Conservation (phyloP, 1,140 invertebrate species). For the Lutraria rhynchaena region DNA sequence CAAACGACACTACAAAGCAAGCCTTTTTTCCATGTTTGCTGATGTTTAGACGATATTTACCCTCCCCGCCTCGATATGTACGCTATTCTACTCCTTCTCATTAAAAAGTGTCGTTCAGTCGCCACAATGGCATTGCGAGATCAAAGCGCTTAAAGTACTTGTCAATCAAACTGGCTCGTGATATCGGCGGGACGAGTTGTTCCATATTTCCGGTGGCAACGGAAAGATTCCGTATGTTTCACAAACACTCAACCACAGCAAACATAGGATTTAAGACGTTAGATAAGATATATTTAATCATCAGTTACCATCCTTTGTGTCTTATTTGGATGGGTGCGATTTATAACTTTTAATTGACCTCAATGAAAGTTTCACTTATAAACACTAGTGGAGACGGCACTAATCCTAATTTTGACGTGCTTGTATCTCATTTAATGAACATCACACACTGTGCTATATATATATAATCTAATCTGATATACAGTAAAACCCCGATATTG, state of each 20-base stretch:
- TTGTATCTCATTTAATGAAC: too few species aligned
- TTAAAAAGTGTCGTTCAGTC: conserved; percentile 36
- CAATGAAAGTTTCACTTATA: too few species aligned
- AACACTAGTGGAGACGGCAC: too few species aligned
- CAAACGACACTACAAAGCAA: background rate
- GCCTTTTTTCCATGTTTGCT: conserved; percentile 41
- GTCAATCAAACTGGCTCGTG: conserved; percentile 47
- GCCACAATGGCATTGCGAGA: conserved; percentile 14
- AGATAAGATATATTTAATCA: conserved; percentile 27
- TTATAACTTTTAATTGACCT: background rate
- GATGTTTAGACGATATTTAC: conserved; percentile 47
- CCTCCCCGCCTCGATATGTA: conserved; percentile 41
- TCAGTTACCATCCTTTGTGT: conserved; percentile 5
- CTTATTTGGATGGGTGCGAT: background rate
- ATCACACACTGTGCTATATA: too few species aligned
- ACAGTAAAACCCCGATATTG: too few species aligned
- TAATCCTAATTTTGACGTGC: too few species aligned
- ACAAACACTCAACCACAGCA: conserved; percentile 24
- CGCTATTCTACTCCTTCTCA: background rate
- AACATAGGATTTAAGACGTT: conserved; percentile 11
- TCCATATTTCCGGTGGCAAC: conserved; percentile 28
- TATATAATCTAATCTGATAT: too few species aligned
- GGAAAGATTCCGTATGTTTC: conserved; percentile 26
- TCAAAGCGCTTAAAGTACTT: conserved; percentile 41
- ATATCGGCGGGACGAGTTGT: conserved; percentile 16